Evolutionary conservation across 2,797 vertebrate genomes (phyloP).

Genomic region (Syngnathus rostellatus): DNA sequence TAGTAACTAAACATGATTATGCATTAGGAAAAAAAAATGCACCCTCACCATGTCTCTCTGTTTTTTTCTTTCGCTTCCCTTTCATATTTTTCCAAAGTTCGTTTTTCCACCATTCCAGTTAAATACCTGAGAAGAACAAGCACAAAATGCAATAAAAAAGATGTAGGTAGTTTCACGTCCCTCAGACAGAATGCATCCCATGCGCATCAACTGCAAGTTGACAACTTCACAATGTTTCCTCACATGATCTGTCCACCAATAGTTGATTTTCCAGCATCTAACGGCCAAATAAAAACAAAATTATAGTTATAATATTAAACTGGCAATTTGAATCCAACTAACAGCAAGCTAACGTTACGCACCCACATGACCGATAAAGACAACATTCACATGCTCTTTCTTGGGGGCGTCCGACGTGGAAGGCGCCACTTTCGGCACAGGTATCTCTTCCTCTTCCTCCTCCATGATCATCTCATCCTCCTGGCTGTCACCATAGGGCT

Average conservation of each 20-base stretch:
- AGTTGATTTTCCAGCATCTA: constrained; percentile 97
- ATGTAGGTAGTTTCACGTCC: too few species aligned
- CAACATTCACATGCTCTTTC: constrained; percentile 97
- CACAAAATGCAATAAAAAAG: neutral
- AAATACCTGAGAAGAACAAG: constrained; percentile 76
- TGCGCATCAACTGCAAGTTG: too few species aligned
- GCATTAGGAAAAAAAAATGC: too few species aligned
- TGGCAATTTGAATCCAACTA: neutral
- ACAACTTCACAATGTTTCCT: constrained; percentile 40
- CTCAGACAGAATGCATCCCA: too few species aligned
- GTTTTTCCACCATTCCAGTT: constrained; percentile 98
- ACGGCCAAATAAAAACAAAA: constrained; percentile 6
- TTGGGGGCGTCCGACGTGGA: constrained; percentile 86
- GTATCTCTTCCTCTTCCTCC: constrained; percentile 95
- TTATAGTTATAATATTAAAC: constrained; percentile 1
- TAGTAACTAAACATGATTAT: neutral
- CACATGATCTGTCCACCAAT: constrained; percentile 99
- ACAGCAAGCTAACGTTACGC: constrained; percentile 40
- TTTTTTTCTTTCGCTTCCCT: constrained; percentile 99
- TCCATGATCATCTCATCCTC: constrained; percentile 82
- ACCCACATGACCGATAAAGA: constrained; percentile 98
- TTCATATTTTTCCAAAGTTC: constrained; percentile 98
- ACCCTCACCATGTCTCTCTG: constrained; percentile 93
- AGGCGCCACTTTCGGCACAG: constrained; percentile 80
- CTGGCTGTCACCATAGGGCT: constrained; percentile 64